These are phyloP conservation scores for Epiblema foenella DNA, from an alignment of 2,888 invertebrate species.

Conservation along the genomic window DNA sequence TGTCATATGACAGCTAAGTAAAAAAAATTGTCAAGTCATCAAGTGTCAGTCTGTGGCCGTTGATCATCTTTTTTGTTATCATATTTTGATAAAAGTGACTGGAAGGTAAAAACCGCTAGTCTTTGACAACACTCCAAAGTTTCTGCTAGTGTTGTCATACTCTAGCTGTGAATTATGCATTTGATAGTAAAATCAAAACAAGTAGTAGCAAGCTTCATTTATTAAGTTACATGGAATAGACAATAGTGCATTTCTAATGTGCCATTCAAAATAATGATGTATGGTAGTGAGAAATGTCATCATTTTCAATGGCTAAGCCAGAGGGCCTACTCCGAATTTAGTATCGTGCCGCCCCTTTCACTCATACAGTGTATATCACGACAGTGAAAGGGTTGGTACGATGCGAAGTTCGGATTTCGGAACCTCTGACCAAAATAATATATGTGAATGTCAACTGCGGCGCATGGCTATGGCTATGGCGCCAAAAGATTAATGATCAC, in stretches of 20 bases:
- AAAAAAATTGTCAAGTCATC: too few relatives aligned
- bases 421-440: too few relatives aligned
- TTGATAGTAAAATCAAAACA: constrained; percentile 34
- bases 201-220: constrained; percentile 18
- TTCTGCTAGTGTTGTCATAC: background rate
- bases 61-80: too few relatives aligned
- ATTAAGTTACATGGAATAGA: constrained; percentile 25
- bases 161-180: constrained; percentile 29
- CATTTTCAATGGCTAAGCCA: background rate
- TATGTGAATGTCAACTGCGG: background rate
- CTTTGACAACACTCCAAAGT: too few relatives aligned
- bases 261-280: background rate
- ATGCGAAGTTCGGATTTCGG: too few relatives aligned
- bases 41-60: too few relatives aligned
- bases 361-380: too few relatives aligned
- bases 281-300: background rate
- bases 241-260: constrained; percentile 4
- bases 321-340: background rate
- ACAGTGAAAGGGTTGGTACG: too few relatives aligned
- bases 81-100: too few relatives aligned
- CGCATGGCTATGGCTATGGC: background rate
- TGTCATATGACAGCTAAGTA: too few relatives aligned
- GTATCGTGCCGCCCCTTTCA: too few relatives aligned
- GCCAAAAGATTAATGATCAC: background rate
- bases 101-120: too few relatives aligned